Conservation (phyloP, 2,113 vertebrate genomes). For the Cochlearius cochlearius region DNA sequence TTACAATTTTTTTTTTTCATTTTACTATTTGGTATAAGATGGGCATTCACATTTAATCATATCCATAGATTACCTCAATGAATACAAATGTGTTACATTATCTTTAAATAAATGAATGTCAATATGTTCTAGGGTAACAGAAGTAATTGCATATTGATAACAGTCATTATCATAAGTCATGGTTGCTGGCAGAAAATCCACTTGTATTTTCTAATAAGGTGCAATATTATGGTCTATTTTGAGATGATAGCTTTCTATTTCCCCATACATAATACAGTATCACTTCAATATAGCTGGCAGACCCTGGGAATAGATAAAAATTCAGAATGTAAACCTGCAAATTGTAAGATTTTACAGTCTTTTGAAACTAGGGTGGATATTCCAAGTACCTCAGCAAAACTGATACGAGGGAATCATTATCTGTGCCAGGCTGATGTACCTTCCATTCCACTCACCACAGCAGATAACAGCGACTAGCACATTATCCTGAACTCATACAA, state of each 20-base stretch:
- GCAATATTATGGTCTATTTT: conserved; percentile 68
- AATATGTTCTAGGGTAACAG: conserved; percentile 70
- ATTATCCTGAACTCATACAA: conserved; percentile 11
- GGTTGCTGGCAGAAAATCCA: conserved; percentile 65
- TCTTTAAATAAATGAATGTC: conserved; percentile 75
- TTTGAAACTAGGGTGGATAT: conserved; percentile 43
- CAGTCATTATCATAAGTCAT: conserved; percentile 69
- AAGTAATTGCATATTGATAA: conserved; percentile 78
- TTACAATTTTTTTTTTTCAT: conserved; percentile 50
- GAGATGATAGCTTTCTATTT: conserved; percentile 69
- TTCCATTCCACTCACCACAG: neutral
- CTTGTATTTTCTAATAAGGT: conserved; percentile 72
- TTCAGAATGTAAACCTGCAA: conserved; percentile 56
- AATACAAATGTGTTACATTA: conserved; percentile 74
- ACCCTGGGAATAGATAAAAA: conserved; percentile 57
- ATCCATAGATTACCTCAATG: conserved; percentile 65
- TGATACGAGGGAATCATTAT: conserved; percentile 48
- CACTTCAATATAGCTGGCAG: conserved; percentile 46
- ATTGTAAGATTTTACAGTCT: conserved; percentile 49
- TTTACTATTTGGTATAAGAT: conserved; percentile 61
- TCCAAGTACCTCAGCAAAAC: conserved; percentile 45
- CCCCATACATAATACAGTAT: conserved; percentile 53
- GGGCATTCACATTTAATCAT: conserved; percentile 69
- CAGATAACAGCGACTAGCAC: conserved; percentile 22
- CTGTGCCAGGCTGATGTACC: neutral